A percentile compares a stretch with the other conserved stretches of the same genome.
These are phyloP conservation scores for Sciurus niger DNA, from an alignment of 2,113 vertebrate genomes.

Conservation along the genomic window DNA sequence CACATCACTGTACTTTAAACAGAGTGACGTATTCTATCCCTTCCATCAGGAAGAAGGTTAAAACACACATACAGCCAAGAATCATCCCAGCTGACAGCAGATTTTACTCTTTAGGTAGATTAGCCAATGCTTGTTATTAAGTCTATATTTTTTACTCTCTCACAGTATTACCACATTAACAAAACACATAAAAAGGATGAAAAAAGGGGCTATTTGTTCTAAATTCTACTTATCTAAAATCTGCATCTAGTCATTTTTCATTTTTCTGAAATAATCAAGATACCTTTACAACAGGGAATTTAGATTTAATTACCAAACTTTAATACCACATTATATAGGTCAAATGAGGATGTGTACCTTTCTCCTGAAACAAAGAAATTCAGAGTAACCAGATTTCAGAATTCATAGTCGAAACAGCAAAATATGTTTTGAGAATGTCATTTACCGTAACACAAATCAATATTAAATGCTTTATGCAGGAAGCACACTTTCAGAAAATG, in stretches of 20 bases:
- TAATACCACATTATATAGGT: conserved; percentile 82
- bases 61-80: conserved; percentile 14
- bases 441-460: conserved; percentile 90
- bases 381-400: conserved; percentile 86
- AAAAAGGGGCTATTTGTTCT: background rate
- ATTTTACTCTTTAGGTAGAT: conserved; percentile 51
- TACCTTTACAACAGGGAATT: conserved; percentile 76
- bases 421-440: conserved; percentile 88
- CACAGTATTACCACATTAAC: background rate
- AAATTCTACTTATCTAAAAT: conserved; percentile 62
- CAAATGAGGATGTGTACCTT: conserved; percentile 81
- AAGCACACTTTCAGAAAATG: conserved; percentile 90
- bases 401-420: conserved; percentile 88
- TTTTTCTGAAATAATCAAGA: conserved; percentile 76
- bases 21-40: conserved; percentile 25
- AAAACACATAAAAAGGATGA: background rate
- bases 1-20: conserved; percentile 59
- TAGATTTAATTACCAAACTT: conserved; percentile 82
- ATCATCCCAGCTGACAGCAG: conserved; percentile 6
- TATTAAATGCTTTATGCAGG: conserved; percentile 91
- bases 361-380: conserved; percentile 84
- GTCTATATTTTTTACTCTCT: conserved; percentile 22
- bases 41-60: conserved; percentile 71
- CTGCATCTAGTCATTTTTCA: conserved; percentile 65
- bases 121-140: conserved; percentile 51